phyloP scores from a whole-genome alignment of 2,797 vertebrate genomes.

The Enteromius argenteus region DNA sequence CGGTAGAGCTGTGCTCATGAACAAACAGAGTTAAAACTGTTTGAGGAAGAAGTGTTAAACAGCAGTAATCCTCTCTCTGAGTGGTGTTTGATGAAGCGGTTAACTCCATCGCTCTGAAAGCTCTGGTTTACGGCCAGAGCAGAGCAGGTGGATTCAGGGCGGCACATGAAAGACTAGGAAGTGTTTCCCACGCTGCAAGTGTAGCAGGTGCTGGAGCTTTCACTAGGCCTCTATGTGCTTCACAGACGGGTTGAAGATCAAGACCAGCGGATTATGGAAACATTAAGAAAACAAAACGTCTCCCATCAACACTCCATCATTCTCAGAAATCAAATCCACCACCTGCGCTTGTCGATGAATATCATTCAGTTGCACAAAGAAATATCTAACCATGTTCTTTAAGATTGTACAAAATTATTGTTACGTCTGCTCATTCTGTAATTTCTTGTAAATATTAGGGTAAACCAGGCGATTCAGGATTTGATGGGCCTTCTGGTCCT shows the following conservation, averaged over 20 bases:
- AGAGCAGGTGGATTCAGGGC: slow-evolving; percentile 59
- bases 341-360: not conserved
- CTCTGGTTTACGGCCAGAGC: not conserved
- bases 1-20: slow-evolving; percentile 10
- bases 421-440: not conserved
- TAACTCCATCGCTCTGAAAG: slow-evolving; percentile 28
- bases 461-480: slow-evolving; percentile 73
- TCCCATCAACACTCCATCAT: slow-evolving; percentile 45
- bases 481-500: slow-evolving; percentile 68
- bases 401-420: not conserved
- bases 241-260: slow-evolving; percentile 58
- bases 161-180: slow-evolving; percentile 40
- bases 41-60: slow-evolving; percentile 27
- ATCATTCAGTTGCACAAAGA: not conserved
- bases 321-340: slow-evolving; percentile 1
- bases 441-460: slow-evolving; percentile 69
- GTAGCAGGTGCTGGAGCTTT: slow-evolving; percentile 64
- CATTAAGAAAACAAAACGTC: slow-evolving; percentile 55
- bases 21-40: slow-evolving; percentile 1
- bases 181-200: slow-evolving; percentile 72
- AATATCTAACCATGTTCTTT: not conserved
- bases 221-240: not conserved
- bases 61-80: slow-evolving; percentile 53
- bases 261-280: slow-evolving; percentile 61
- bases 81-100: slow-evolving; percentile 50